Conservation (phyloP, 2,797 vertebrate genomes). For the Cottoperca gobio region DNA sequence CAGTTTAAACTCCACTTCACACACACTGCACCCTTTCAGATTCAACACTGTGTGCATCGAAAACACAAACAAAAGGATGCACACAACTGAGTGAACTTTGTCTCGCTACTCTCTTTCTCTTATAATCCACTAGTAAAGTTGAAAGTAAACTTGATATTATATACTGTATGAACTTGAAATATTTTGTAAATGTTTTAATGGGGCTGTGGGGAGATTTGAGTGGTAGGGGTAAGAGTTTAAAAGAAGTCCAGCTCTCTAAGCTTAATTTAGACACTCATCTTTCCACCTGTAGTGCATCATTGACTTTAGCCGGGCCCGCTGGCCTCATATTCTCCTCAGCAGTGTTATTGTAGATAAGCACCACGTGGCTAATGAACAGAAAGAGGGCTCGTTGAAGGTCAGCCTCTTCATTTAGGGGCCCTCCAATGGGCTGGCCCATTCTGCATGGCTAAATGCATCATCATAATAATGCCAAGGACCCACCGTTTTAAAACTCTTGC, state of each 20-base stretch:
- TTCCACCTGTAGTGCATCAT: slow-evolving; percentile 72
- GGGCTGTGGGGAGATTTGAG: slow-evolving; percentile 16
- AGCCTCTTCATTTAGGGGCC: slow-evolving; percentile 85
- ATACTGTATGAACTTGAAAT: slow-evolving; percentile 11
- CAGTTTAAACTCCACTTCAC: not conserved
- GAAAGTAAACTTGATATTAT: slow-evolving; percentile 59
- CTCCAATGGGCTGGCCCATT: slow-evolving; percentile 80
- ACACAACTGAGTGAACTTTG: not conserved
- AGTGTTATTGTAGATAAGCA: slow-evolving; percentile 82
- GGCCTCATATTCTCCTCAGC: slow-evolving; percentile 74
- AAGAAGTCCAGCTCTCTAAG: slow-evolving; percentile 50
- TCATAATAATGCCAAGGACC: slow-evolving; percentile 81
- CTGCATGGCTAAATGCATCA: slow-evolving; percentile 83
- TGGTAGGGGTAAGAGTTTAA: slow-evolving; percentile 25
- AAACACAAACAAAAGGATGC: not conserved
- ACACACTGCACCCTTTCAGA: not conserved
- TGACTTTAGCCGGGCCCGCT: slow-evolving; percentile 69
- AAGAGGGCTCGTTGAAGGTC: slow-evolving; percentile 85
- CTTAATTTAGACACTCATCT: slow-evolving; percentile 59
- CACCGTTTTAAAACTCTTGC: slow-evolving; percentile 70
- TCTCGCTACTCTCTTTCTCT: not conserved
- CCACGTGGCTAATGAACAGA: slow-evolving; percentile 85
- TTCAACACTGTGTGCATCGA: not conserved
- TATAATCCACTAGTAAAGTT: slow-evolving; percentile 24
- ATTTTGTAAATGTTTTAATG: slow-evolving; percentile 10